Percentiles rank a stretch among this genome's conserved stretches.
Evolutionary conservation across 2,888 invertebrate species (phyloP).

Genomic region (Aspidiotus destructor): DNA sequence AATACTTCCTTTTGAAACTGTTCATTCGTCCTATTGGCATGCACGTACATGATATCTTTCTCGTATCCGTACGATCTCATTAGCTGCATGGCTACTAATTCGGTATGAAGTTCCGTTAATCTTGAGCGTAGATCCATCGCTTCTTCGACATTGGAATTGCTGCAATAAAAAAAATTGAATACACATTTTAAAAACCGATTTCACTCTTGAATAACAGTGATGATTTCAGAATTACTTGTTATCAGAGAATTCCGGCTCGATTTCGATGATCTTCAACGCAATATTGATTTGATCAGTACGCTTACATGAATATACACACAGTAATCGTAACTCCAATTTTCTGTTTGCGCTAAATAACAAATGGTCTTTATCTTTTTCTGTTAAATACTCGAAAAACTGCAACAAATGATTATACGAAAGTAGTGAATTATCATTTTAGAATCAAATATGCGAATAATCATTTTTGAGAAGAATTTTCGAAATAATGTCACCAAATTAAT

Average conservation of each 20-base stretch:
- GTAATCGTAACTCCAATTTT: constrained; percentile 12
- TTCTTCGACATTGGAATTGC: constrained; percentile 22
- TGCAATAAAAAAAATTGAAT: constrained; percentile 3
- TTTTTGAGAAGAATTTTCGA: too few species aligned
- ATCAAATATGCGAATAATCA: too few species aligned
- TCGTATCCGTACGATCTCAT: constrained; percentile 17
- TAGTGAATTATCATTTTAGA: neutral
- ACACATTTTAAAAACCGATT: neutral
- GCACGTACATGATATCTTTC: constrained; percentile 6
- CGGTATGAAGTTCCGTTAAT: constrained; percentile 20
- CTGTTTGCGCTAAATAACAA: constrained; percentile 22
- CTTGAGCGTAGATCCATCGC: constrained; percentile 16
- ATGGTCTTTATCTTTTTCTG: constrained; percentile 18
- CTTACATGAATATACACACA: constrained; percentile 24
- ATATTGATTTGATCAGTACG: constrained; percentile 17
- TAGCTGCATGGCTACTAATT: constrained; percentile 18
- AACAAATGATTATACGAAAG: neutral
- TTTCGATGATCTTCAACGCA: constrained; percentile 16
- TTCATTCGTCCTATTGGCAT: neutral
- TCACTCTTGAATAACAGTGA: neutral
- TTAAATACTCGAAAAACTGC: constrained; percentile 20
- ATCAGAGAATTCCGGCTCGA: constrained; percentile 18
- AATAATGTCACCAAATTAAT: too few species aligned
- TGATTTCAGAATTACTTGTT: constrained; percentile 8
- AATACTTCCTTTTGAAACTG: constrained; percentile 22